Conservation (phyloP, 1,140 invertebrate genomes). For the Chironomus striatipennis region DNA sequence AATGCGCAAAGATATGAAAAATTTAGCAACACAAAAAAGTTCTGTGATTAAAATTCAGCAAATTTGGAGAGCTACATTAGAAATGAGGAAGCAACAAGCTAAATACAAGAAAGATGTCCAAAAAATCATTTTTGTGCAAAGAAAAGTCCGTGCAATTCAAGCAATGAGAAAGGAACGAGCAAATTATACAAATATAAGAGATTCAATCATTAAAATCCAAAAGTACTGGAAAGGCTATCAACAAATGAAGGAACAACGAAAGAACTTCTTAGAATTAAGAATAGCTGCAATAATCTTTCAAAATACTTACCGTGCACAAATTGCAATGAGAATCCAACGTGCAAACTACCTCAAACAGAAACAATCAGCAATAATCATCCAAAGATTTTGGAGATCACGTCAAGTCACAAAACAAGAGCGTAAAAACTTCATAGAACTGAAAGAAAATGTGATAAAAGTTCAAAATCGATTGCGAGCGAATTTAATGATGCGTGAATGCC, state of each 20-base stretch:
- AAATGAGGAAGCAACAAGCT: neutral
- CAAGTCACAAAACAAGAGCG: slow-evolving; percentile 28
- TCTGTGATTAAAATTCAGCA: slow-evolving; percentile 32
- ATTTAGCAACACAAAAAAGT: slow-evolving; percentile 28
- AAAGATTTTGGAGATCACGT: slow-evolving; percentile 32
- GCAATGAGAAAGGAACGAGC: slow-evolving; percentile 29
- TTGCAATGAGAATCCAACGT: slow-evolving; percentile 29
- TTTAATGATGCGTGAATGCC: slow-evolving; percentile 30
- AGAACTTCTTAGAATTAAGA: neutral
- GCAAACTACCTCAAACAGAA: slow-evolving; percentile 27
- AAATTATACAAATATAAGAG: slow-evolving; percentile 32
- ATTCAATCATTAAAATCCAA: slow-evolving; percentile 39
- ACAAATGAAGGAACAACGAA: slow-evolving; percentile 24
- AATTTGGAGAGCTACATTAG: slow-evolving; percentile 28
- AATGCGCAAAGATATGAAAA: slow-evolving; percentile 25
- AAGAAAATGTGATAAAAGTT: slow-evolving; percentile 32
- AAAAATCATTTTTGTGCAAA: slow-evolving; percentile 31
- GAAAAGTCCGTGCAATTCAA: slow-evolving; percentile 31
- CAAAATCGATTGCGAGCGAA: slow-evolving; percentile 41
- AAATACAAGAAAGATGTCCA: slow-evolving; percentile 27
- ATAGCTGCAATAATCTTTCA: slow-evolving; percentile 36
- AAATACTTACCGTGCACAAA: slow-evolving; percentile 36
- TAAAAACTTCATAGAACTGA: slow-evolving; percentile 32
- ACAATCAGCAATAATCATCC: slow-evolving; percentile 29
- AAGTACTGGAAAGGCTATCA: slow-evolving; percentile 41